Conservation (phyloP, 1,140 invertebrate species). For the Brachionus manjavacas region DNA sequence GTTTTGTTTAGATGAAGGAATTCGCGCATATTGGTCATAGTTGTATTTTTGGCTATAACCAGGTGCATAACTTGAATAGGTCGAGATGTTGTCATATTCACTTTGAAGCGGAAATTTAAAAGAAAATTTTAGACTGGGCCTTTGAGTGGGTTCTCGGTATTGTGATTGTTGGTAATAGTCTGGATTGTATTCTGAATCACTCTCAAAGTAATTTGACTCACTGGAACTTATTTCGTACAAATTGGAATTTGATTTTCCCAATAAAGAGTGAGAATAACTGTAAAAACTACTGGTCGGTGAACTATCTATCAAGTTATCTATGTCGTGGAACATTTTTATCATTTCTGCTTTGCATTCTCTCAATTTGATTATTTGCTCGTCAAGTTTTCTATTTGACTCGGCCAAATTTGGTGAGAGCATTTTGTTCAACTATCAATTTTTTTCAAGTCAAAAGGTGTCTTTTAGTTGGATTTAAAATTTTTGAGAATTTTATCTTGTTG, state of each 20-base stretch:
- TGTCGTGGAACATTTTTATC: not conserved
- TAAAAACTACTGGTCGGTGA: not conserved
- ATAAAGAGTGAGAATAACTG: not conserved
- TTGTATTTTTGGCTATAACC: not conserved
- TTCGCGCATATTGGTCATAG: constrained; percentile 8
- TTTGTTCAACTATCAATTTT: not conserved
- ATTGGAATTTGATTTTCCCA: not conserved
- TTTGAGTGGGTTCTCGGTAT: not conserved
- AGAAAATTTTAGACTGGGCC: not conserved
- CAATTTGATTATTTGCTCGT: constrained; percentile 2
- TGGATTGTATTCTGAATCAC: not conserved
- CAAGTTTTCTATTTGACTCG: constrained; percentile 18
- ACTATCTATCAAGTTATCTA: not conserved
- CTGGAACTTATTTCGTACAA: not conserved
- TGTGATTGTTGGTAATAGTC: too few species aligned
- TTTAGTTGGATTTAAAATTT: not conserved
- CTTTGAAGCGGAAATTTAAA: not conserved
- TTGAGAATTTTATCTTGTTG: not conserved
- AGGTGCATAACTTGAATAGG: not conserved
- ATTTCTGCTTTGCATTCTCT: constrained; percentile 19
- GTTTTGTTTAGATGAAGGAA: not conserved
- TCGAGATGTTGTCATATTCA: not conserved
- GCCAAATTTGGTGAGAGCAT: not conserved
- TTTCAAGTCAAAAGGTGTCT: not conserved
- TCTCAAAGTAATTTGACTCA: not conserved